A percentile compares a stretch with the other conserved stretches of the same genome.
Evolutionary conservation across 2,888 invertebrate species (phyloP).

Genomic region (Brassicogethes aeneus): DNA sequence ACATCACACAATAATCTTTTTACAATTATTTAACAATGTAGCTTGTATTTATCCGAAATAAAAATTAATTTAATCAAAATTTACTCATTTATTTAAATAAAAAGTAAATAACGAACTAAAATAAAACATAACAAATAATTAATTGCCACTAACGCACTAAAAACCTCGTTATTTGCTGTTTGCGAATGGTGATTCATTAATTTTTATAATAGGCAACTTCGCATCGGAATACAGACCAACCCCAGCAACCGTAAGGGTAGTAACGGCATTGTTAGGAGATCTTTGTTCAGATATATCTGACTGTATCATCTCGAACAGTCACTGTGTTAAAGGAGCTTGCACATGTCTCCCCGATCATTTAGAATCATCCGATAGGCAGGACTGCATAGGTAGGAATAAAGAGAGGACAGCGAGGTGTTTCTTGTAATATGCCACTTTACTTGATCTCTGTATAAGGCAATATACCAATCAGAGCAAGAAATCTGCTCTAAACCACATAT

Average conservation of each 20-base stretch:
- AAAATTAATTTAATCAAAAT: not conserved
- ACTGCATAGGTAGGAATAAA: slow-evolving; percentile 46
- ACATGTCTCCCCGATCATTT: slow-evolving; percentile 60
- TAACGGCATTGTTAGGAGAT: slow-evolving; percentile 65
- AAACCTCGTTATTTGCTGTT: no score
- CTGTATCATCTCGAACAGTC: slow-evolving; percentile 61
- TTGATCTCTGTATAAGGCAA: no score
- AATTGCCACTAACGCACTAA: no score
- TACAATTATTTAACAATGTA: not conserved
- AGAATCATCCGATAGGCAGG: slow-evolving; percentile 54
- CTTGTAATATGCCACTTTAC: no score
- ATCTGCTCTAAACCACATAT: not conserved
- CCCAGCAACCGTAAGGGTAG: slow-evolving; percentile 53
- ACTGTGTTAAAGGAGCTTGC: slow-evolving; percentile 66
- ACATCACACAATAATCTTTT: not conserved
- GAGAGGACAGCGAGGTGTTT: no score
- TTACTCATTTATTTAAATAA: not conserved
- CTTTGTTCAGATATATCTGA: slow-evolving; percentile 61
- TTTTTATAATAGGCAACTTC: slow-evolving; percentile 30
- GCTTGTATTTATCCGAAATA: not conserved
- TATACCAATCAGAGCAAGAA: no score
- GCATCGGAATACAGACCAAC: slow-evolving; percentile 52
- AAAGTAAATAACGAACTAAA: no score
- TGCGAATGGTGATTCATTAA: no score
- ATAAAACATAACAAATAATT: no score